Conservation (phyloP, 2,888 invertebrate species). For the Meteorus cinctellus region DNA sequence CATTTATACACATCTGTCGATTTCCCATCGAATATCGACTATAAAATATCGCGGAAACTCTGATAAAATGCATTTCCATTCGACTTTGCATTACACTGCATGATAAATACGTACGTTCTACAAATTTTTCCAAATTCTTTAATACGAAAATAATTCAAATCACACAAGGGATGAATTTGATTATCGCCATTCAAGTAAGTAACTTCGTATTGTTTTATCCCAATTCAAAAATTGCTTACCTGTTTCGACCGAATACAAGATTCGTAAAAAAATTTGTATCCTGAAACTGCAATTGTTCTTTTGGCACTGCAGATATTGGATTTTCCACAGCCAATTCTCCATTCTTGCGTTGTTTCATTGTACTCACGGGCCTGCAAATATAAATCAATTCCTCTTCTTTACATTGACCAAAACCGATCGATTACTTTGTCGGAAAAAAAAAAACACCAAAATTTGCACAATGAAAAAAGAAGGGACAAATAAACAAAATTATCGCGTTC, state of each 20-base stretch:
- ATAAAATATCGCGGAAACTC: not conserved
- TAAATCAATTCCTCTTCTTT: slow-evolving; percentile 20
- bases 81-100: not conserved
- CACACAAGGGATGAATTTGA: slow-evolving; percentile 3
- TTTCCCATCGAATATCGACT: not conserved
- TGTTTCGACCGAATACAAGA: slow-evolving; percentile 68
- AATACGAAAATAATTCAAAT: too few species aligned
- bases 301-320: slow-evolving; percentile 56
- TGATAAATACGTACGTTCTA: not conserved
- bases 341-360: slow-evolving; percentile 67
- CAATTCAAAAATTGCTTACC: slow-evolving; percentile 59
- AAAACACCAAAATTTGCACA: not conserved
- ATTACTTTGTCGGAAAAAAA: not conserved
- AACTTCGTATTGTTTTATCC: too few species aligned
- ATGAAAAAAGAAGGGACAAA: not conserved
- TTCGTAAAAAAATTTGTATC: slow-evolving; percentile 69
- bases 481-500: slow-evolving; percentile 14
- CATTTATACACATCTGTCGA: not conserved
- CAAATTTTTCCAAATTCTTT: not conserved
- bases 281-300: slow-evolving; percentile 70
- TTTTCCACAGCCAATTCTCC: slow-evolving; percentile 59
- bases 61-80: not conserved
- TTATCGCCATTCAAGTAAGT: slow-evolving; percentile 2
- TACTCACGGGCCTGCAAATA: slow-evolving; percentile 64
- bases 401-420: not conserved